These are phyloP conservation scores for Petromus typicus DNA, from an alignment of 2,113 vertebrate genomes.

Conservation along the genomic window DNA sequence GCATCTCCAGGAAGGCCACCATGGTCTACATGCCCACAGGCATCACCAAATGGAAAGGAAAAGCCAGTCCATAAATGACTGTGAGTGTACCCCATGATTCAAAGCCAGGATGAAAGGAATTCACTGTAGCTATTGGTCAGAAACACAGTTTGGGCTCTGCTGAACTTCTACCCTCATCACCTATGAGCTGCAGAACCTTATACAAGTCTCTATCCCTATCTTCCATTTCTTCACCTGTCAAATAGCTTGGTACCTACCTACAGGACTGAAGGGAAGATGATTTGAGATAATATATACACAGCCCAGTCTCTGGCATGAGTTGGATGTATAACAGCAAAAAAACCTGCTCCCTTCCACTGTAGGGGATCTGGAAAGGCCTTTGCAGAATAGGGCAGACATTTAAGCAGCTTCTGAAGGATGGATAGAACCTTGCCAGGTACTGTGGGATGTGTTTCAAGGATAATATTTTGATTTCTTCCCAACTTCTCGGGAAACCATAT, in stretches of 20 bases:
- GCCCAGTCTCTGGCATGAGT: background rate
- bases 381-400: background rate
- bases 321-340: background rate
- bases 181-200: background rate
- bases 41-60: background rate
- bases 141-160: background rate
- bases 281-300: background rate
- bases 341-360: background rate
- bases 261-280: background rate
- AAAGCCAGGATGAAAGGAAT: background rate
- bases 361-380: conserved; percentile 11
- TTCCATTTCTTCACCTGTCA: background rate
- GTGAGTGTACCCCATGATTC: background rate
- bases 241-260: background rate
- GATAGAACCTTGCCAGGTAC: conserved; percentile 63
- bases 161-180: background rate
- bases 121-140: background rate
- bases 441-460: conserved; percentile 56
- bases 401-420: conserved; percentile 29
- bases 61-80: background rate
- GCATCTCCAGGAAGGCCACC: background rate
- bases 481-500: conserved; percentile 74
- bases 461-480: conserved; percentile 73
- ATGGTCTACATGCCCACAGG: background rate
- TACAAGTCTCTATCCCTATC: background rate